Evolutionary conservation across 2,113 vertebrate genomes (phyloP).

Genomic region (Engystomops pustulosus): DNA sequence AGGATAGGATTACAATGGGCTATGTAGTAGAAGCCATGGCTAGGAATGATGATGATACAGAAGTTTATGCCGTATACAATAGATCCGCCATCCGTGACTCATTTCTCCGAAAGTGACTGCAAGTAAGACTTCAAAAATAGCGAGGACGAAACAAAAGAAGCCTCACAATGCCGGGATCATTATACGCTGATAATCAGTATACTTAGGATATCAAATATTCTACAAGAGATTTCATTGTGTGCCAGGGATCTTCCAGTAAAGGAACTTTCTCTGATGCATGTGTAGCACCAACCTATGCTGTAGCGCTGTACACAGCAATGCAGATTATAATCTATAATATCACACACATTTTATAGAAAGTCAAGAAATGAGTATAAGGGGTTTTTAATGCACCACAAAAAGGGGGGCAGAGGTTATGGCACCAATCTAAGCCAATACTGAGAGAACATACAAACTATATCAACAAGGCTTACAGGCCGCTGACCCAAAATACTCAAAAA

Average conservation of each 20-base stretch:
- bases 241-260: neutral
- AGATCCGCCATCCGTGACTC: constrained; percentile 36
- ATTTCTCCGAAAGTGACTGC: constrained; percentile 15
- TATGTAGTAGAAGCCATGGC: neutral
- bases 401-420: no score
- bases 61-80: constrained; percentile 34
- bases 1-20: constrained; percentile 40
- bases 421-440: no score
- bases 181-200: constrained; percentile 13
- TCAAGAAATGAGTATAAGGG: no score
- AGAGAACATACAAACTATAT: no score
- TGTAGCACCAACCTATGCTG: neutral
- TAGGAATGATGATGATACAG: neutral
- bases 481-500: no score
- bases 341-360: no score
- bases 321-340: no score
- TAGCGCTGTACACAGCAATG: neutral
- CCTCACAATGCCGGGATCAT: constrained; percentile 19
- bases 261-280: no score
- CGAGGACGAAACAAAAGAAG: constrained; percentile 35
- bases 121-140: constrained; percentile 2
- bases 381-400: no score
- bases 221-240: neutral
- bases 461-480: no score
- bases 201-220: constrained; percentile 31